Base-by-base conservation (phyloP, 2,797 vertebrate genomes). In the Lithobates pipiens region DNA sequence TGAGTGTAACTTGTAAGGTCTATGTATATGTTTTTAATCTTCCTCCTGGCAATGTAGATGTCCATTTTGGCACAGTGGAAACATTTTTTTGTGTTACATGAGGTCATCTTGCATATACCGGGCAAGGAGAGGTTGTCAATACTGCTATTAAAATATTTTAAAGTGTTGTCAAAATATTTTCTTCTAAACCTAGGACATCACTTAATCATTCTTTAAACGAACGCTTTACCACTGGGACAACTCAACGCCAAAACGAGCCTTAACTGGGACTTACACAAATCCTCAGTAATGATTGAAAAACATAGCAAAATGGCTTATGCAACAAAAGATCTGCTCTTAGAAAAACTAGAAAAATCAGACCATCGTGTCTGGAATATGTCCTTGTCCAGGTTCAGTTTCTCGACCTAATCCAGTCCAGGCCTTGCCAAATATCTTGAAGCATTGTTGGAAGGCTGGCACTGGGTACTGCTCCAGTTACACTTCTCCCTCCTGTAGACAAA, bases 401-500 rank as follows among this genome's bases (percentile, higher is more conserved):
- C 90, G 82, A 88, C 82, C 81, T 92, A 91, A 93, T 91, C 88
- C 88, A 74, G 90, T 83, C 85, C 87, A 76, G 89, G 77, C 90
- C 85, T 89, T 90, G 91, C 90, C 91, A 91, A 91, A 83, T 85
- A 89, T 84, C 88, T 82, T 44, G 84, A 88, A 82, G 88, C 85
- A 91, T 89, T 90, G 88, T 88, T 86, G 88, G 54, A 71, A 73
- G 70, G 0, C 0, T 0, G 61, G 89, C 87, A 89, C n/a, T 11
- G 11, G 72, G 81, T 69, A 57, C 86, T 70, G 88, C 74, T 89
- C 86, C 39, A 74, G 90, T 88, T 89, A 91, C 91, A 90, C 88
- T 86, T 90, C 90, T 89, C 91, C 90, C 90, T 89, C 84, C 86
- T 87, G 85, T 89, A 71, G 80, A 91, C 89, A 82, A 89, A 89